phyloP scores from a whole-genome alignment of 2,888 invertebrate genomes.

The Steinernema carpocapsae region DNA sequence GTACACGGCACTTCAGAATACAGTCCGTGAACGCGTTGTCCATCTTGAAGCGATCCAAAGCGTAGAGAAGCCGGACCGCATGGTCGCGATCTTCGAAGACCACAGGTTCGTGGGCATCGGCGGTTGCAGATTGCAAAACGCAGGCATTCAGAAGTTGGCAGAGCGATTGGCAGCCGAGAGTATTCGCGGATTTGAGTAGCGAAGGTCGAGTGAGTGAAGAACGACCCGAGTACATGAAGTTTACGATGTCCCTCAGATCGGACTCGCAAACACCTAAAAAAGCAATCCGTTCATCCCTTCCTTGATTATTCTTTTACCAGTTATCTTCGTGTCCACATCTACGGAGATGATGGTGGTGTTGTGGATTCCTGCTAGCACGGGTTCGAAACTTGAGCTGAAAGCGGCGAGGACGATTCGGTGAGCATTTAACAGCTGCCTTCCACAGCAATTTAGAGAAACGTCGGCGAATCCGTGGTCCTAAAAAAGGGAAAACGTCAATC shows the following conservation, averaged over 20 bases:
- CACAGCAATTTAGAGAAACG: constrained; percentile 46
- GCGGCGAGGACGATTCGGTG: constrained; percentile 55
- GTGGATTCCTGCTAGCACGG: constrained; percentile 45
- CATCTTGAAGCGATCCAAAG: constrained; percentile 42
- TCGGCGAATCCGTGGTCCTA: constrained; percentile 39
- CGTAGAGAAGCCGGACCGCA: constrained; percentile 41
- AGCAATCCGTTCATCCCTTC: not conserved
- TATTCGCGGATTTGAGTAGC: constrained; percentile 31
- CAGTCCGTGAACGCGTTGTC: constrained; percentile 49
- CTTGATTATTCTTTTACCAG: constrained; percentile 38
- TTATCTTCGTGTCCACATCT: constrained; percentile 48
- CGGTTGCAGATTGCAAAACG: not conserved
- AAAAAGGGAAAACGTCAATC: not conserved
- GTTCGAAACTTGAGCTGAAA: constrained; percentile 49
- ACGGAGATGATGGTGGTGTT: constrained; percentile 38
- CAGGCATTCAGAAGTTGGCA: constrained; percentile 17
- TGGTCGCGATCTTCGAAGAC: constrained; percentile 45
- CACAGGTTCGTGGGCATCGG: not conserved
- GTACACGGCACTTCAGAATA: constrained; percentile 40
- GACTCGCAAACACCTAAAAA: constrained; percentile 39
- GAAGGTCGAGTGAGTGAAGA: constrained; percentile 25
- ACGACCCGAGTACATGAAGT: constrained; percentile 49
- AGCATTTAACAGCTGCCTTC: constrained; percentile 41
- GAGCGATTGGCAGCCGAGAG: constrained; percentile 38
- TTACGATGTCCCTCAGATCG: constrained; percentile 44